A percentile compares a stretch with the other conserved stretches of the same genome.
Evolutionary conservation across 2,113 vertebrate species (phyloP).

Genomic region (Pterocles burchelli): DNA sequence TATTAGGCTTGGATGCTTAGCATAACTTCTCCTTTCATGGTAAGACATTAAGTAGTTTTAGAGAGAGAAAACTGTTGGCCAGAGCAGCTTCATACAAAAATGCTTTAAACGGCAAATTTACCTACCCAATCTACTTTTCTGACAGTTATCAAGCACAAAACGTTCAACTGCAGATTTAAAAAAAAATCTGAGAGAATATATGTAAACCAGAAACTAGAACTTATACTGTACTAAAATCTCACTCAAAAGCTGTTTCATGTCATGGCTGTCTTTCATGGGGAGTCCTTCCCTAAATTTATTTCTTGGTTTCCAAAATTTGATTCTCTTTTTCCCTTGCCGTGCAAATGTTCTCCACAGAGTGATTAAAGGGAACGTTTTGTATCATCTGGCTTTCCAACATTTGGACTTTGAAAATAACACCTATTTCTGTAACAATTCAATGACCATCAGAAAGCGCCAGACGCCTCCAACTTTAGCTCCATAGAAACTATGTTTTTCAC

Average conservation of each 20-base stretch:
- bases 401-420: conserved; percentile 15
- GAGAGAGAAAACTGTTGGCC: conserved; percentile 14
- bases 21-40: conserved; percentile 61
- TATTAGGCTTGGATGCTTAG: conserved; percentile 40
- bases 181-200: not conserved
- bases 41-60: conserved; percentile 38
- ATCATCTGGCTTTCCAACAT: not conserved
- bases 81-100: conserved; percentile 10
- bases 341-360: not conserved
- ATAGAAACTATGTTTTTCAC: not conserved
- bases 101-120: not conserved
- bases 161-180: not conserved
- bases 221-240: not conserved
- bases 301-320: not conserved
- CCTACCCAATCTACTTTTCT: not conserved
- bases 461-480: not conserved
- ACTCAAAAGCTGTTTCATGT: not conserved
- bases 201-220: not conserved
- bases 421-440: not conserved
- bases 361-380: not conserved
- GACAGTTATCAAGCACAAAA: not conserved
- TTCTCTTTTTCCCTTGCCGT: not conserved
- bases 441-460: not conserved
- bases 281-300: not conserved
- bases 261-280: not conserved